Conservation (phyloP, 2,888 invertebrate genomes). For the Pristionchus exspectatus region DNA sequence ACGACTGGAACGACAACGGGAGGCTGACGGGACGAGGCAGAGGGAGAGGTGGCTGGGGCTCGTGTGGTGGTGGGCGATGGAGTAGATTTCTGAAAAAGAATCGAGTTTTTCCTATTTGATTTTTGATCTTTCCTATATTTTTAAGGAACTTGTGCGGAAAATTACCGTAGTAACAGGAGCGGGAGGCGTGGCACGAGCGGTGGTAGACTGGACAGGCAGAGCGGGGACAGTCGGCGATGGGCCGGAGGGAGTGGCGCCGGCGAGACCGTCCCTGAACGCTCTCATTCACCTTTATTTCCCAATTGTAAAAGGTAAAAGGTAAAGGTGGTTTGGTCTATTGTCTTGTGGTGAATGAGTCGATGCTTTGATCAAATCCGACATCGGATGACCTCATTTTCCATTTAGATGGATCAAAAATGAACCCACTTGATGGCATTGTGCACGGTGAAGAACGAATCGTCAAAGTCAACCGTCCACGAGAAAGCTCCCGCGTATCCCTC, state of each 20-base stretch:
- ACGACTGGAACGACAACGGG: neutral
- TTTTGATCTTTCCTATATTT: neutral
- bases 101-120: neutral
- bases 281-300: neutral
- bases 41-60: neutral
- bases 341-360: too few species aligned
- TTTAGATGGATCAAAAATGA: neutral
- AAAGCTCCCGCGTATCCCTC: conserved; percentile 53
- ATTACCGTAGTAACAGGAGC: neutral
- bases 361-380: too few species aligned
- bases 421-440: conserved; percentile 13
- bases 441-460: conserved; percentile 10
- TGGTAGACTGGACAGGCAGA: neutral
- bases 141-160: neutral
- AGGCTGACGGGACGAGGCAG: neutral
- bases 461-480: conserved; percentile 49
- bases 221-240: neutral
- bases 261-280: neutral
- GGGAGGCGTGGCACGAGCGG: neutral
- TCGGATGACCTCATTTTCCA: neutral
- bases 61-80: neutral
- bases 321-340: too few species aligned
- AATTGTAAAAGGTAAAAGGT: neutral
- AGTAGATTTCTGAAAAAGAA: neutral
- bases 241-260: neutral